Base-by-base conservation (phyloP, 2,888 invertebrate species). In the Cheilosia pagana region DNA sequence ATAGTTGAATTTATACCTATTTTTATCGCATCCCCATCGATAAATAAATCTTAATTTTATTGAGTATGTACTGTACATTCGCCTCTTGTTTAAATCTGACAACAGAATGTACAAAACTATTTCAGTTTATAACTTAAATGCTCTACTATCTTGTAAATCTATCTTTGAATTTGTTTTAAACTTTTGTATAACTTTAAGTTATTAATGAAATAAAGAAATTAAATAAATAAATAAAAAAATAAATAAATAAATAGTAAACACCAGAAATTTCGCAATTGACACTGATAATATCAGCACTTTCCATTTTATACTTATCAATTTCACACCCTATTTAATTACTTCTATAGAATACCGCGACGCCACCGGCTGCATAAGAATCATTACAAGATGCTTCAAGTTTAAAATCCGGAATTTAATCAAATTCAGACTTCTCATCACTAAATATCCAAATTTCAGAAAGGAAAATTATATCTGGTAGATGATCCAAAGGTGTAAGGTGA, bases 291-390 rank as follows among this genome's bases (percentile, higher is more conserved):
- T 48, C 48, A 45, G 31, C 31, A 48, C 35, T 48, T 48, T 48
- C 19, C 8, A 60, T 14, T 14, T 57, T 59, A 41, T 3, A 14
- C 21, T 35, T 50, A 35, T 39, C 35, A 14, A 65, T 39, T 21
- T 28, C 23, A n/a, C 8, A 16, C 16, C 39, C n/a, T n/a, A 52
- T 10, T n/a, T 53, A 14, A 16, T n/a, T 23, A 52, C 39, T 65
- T 35, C 25, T 50, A 65, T 25, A 43, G 12, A 65, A 68, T 12
- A 53, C 67, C 10, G 28, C 41, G 14, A 68, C 55, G 19, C 67
- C 67, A 28, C 67, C 67, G 43, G 67, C 67, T 16, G 43, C 14
- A 55, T 68, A 68, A n/a, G 43, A 48, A n/a, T 55, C 31, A 43
- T 52, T 65, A 52, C 52, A 65, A 25, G 23, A 16, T 23, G 41